Percentiles rank a stretch among this genome's conserved stretches.
phyloP scores from a whole-genome alignment of 2,888 invertebrate genomes.

The Antitype chi region DNA sequence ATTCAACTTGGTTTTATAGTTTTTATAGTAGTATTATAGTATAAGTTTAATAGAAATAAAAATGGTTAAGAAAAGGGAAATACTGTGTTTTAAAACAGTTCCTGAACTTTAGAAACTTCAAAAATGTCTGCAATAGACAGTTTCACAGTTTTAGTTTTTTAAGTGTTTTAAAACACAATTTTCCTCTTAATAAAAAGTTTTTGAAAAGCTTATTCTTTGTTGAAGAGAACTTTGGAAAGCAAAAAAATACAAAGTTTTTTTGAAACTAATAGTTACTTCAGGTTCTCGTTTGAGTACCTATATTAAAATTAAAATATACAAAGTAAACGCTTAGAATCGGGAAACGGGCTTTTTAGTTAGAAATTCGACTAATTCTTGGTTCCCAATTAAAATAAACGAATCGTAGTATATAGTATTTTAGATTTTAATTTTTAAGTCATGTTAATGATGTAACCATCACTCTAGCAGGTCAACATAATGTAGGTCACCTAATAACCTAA shows the following conservation, averaged over 20 bases:
- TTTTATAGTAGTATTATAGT: no score
- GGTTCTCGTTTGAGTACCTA: neutral
- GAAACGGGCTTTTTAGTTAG: no score
- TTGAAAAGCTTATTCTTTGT: constrained; percentile 31
- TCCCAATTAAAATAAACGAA: neutral
- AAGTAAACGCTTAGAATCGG: neutral
- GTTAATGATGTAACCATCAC: neutral
- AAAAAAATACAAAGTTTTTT: constrained; percentile 18
- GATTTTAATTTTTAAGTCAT: neutral
- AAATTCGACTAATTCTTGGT: no score
- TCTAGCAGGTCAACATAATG: neutral
- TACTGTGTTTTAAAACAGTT: constrained; percentile 43
- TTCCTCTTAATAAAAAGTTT: constrained; percentile 49
- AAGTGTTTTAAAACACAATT: constrained; percentile 47
- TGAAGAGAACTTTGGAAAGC: constrained; percentile 14
- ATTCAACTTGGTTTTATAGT: neutral
- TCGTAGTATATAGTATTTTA: no score
- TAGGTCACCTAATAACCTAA: constrained; percentile 10
- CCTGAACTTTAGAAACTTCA: constrained; percentile 50
- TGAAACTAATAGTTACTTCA: neutral
- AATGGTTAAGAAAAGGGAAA: constrained; percentile 26
- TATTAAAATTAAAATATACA: neutral
- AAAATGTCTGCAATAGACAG: constrained; percentile 54
- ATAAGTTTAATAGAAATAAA: no score
- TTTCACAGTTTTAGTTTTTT: constrained; percentile 42